Percentiles rank a stretch among this genome's conserved stretches.
Evolutionary conservation across 92 coral and sea anemone genomes (phyloP).

Genomic region (Phymanthus crucifer): DNA sequence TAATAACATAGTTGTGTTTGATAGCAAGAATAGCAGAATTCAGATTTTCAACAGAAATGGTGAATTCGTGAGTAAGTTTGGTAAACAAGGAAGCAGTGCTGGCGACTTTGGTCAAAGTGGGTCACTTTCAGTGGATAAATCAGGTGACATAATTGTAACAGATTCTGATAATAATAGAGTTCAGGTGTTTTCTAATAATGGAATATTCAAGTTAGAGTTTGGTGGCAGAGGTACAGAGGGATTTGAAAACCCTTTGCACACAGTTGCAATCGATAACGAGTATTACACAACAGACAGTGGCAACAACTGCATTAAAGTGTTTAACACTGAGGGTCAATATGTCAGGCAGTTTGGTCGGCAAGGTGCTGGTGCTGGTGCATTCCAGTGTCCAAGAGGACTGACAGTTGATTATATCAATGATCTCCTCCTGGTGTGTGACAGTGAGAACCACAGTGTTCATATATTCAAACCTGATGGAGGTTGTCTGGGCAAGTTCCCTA

Average conservation of each 20-base stretch:
- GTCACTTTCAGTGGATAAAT: constrained; percentile 63
- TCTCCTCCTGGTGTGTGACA: constrained; percentile 71
- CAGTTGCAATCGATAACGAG: constrained; percentile 65
- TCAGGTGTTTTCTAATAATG: constrained; percentile 74
- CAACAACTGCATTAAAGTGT: constrained; percentile 77
- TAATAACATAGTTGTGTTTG: constrained; percentile 70
- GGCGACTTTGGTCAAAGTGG: constrained; percentile 81
- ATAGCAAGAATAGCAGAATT: constrained; percentile 76
- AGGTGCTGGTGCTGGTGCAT: constrained; percentile 72
- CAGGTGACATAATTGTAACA: constrained; percentile 68
- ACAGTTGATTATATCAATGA: constrained; percentile 61
- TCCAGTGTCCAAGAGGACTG: constrained; percentile 80
- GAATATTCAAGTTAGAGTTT: constrained; percentile 67
- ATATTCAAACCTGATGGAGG: constrained; percentile 67
- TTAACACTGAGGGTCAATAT: constrained; percentile 69
- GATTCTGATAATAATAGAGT: constrained; percentile 82
- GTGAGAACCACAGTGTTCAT: constrained; percentile 68
- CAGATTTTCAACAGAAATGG: constrained; percentile 76
- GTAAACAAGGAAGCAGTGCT: constrained; percentile 55
- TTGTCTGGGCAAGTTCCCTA: constrained; percentile 59
- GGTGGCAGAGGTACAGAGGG: constrained; percentile 81
- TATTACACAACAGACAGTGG: constrained; percentile 74
- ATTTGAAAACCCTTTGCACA: constrained; percentile 71
- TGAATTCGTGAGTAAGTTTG: constrained; percentile 62
- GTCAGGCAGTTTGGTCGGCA: constrained; percentile 86